Base-by-base conservation (phyloP, 2,888 invertebrate species). In the Chrysolina haemoptera region DNA sequence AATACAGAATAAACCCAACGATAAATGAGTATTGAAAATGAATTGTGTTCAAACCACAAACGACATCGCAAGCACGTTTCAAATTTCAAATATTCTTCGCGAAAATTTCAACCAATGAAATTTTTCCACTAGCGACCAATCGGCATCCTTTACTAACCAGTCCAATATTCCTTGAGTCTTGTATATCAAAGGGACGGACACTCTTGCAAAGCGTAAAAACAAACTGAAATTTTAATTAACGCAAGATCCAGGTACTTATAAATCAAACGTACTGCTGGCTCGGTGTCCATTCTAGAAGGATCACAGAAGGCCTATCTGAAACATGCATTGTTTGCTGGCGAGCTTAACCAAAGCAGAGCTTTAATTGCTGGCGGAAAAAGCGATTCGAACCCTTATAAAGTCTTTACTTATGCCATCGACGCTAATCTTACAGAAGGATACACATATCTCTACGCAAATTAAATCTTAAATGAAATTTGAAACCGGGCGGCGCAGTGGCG, bases 381-480 rank as follows among this genome's bases (percentile, higher is more conserved):
- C 80, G 76, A 83, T 77, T 80, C 74, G 71, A 78, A 73, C 75
- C 82, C 81, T 76, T 82, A 83, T 78, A 73, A 70, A 70, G 67
- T 48, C 72, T 68, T 46, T 40, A 40, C 65, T 70, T 75, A 67
- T 41, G 72, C 71, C 22, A 50, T 75, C 74, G 69, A 18, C 35
- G 73, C 70, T 84, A 83, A 85, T 85, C 84, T 84, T 81, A 82
- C 81, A 83, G 82, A 84, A 85, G 85, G 85, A 85, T 84, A 82
- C 84, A 85, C 85, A 85, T 86, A 85, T 86, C 85, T 85, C 84
- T 80, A 84, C 85, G 85, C 85, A 87, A 88, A 88, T 88, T 87
- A 86, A 88, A 88, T 88, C 88, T 87, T 87, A 86, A 88, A 88
- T 87, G 87, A 87, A 88, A 87, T 88, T 87, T 84, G 86, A 88